phyloP scores from a whole-genome alignment of 2,113 vertebrate genomes.

The Pomatostomus ruficeps region DNA sequence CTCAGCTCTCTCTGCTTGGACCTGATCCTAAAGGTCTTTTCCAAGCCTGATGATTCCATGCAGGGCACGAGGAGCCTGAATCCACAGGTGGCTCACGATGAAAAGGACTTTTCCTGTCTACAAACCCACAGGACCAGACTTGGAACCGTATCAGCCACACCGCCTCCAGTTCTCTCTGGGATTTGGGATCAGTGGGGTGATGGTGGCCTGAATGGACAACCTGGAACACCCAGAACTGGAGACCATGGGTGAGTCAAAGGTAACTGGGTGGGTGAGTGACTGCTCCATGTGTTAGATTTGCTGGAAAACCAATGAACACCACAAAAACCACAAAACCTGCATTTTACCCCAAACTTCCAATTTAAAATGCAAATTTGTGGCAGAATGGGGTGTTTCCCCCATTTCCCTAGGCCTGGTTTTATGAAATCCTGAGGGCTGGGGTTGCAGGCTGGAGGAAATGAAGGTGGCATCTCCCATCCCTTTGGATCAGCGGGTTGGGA shows the following conservation, averaged over 20 bases:
- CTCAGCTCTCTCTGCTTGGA: background rate
- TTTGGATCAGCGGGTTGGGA: background rate
- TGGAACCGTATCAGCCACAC: constrained; percentile 73
- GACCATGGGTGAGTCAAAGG: background rate
- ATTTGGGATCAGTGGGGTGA: constrained; percentile 61
- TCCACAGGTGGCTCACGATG: background rate
- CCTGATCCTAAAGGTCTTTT: background rate
- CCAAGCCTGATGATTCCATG: background rate
- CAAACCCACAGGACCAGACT: background rate
- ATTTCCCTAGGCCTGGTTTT: background rate
- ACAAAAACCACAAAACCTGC: too few relatives aligned
- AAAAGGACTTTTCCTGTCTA: background rate
- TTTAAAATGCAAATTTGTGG: background rate
- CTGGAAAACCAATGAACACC: background rate
- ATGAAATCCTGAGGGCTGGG: background rate
- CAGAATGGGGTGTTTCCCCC: background rate
- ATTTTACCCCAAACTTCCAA: too few relatives aligned
- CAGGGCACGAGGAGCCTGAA: background rate
- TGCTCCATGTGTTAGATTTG: fast-evolving
- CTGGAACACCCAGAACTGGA: background rate
- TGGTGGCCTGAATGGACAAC: constrained; percentile 56
- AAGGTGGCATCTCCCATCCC: background rate
- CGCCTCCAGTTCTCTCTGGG: constrained; percentile 72
- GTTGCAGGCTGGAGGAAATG: background rate
- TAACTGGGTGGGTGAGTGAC: background rate